Percentiles rank a stretch among this genome's conserved stretches.
phyloP scores from a whole-genome alignment of 2,113 vertebrate species.

The Phylloscopus whistleri region DNA sequence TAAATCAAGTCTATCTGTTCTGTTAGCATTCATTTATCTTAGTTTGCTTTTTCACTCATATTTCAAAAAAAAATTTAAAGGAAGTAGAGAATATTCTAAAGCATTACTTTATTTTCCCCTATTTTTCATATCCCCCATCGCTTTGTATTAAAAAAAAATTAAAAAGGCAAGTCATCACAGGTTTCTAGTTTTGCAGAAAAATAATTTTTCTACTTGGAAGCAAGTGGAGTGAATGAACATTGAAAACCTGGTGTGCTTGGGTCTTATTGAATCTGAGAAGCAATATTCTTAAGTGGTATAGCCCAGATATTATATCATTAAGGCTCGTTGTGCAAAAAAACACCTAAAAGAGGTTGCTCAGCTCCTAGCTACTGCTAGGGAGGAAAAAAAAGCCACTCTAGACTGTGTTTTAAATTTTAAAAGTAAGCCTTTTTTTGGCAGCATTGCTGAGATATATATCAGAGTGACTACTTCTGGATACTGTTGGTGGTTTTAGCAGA shows the following conservation, averaged over 20 bases:
- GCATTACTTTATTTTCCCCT: neutral
- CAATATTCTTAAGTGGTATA: neutral
- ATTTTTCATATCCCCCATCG: neutral
- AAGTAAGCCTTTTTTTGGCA: neutral
- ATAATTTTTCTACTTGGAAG: neutral
- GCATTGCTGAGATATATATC: neutral
- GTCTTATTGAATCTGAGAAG: neutral
- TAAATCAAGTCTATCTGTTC: neutral
- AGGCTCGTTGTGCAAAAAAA: slow-evolving; percentile 5
- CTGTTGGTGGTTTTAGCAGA: neutral
- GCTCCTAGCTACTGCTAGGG: neutral
- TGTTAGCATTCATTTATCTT: neutral
- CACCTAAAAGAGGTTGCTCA: neutral
- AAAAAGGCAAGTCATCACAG: neutral
- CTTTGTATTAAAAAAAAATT: neutral
- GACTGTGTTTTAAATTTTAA: neutral
- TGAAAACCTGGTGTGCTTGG: neutral
- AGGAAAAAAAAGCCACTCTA: neutral
- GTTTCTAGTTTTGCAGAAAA: neutral
- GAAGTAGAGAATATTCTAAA: neutral
- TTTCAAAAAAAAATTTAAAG: neutral
- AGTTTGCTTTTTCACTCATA: neutral
- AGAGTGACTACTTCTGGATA: slow-evolving; percentile 7
- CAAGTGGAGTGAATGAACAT: neutral
- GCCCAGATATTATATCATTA: neutral